Base-by-base conservation (phyloP, 2,797 vertebrate genomes). In the Dendrocincla tyrannina region DNA sequence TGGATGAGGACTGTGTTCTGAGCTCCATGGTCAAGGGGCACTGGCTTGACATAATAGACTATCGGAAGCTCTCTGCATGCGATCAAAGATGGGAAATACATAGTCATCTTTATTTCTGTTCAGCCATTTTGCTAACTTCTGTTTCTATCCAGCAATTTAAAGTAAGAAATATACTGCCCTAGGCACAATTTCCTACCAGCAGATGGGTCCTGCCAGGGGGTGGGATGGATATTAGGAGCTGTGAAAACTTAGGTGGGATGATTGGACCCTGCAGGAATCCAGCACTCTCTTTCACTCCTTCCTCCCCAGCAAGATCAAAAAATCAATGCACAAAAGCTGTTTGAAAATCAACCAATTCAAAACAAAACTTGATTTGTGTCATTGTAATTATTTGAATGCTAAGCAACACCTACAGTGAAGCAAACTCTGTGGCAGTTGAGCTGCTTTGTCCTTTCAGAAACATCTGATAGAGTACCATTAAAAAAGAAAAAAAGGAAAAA, bases 331-430 rank as follows among this genome's bases (percentile, higher is more conserved):
- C 44, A 89, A 69, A 79, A 88, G 35, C 52, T 91, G 52, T 62
- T 89, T 79, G 63, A 50, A 93, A 93, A 93, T 64, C 63, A 94
- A 55, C n/a, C 35, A 62, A 14, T 75, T 87, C 49, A 84, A 90
- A 82, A 75, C 73, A 66, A 83, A 76, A 41, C 20, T 92, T 84
- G 22, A 49, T 33, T 76, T 88, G 64, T 96, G 76, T 69, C 70
- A 50, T 19, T 88, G 30, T 93, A 93, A 89, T 95, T 91, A n/a
- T 30, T 70, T 88, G 67, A 93, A 88, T 94, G 87, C 67, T 94
- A 77, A 80, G 49, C 25, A 86, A 67, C 60, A 81, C 64, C 80
- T 90, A 81, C 60, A 19, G 22, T 88, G 69, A 66, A 90, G 52
- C 79, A 92, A 94, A 78, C 59, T n/a, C 35, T 87, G 91, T 96